Conservation (phyloP, 2,113 vertebrate genomes). For the Tragelaphus scriptus region DNA sequence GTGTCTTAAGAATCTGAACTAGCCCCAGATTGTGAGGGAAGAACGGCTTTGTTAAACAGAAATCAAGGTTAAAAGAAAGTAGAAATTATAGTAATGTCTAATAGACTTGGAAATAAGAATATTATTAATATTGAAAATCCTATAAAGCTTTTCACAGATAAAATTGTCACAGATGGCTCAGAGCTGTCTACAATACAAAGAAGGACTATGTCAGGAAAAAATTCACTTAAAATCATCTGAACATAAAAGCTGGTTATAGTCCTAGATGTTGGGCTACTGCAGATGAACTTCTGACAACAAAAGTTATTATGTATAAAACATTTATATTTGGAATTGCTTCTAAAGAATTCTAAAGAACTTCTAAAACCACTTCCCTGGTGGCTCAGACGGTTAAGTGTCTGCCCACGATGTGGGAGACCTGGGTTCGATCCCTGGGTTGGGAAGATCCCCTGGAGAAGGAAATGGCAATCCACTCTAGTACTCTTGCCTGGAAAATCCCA, state of each 20-base stretch:
- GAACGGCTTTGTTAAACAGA: background rate
- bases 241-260: background rate
- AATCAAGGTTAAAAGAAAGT: conserved; percentile 9
- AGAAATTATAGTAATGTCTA: background rate
- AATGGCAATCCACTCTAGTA: no score
- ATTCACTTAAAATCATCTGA: background rate
- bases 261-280: background rate
- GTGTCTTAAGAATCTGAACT: background rate
- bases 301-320: background rate
- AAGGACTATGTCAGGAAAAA: background rate
- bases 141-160: background rate
- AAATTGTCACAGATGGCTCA: background rate
- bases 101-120: background rate
- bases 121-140: background rate
- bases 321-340: background rate
- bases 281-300: background rate
- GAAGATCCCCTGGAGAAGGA: no score
- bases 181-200: background rate
- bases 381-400: no score
- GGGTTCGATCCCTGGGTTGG: no score
- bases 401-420: no score
- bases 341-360: background rate
- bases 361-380: no score
- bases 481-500: no score
- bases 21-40: background rate